Evolutionary conservation across 2,797 vertebrate genomes (phyloP), one percentile per base, ranked within the genome.

Genomic region (Neoniphon sammara): DNA sequence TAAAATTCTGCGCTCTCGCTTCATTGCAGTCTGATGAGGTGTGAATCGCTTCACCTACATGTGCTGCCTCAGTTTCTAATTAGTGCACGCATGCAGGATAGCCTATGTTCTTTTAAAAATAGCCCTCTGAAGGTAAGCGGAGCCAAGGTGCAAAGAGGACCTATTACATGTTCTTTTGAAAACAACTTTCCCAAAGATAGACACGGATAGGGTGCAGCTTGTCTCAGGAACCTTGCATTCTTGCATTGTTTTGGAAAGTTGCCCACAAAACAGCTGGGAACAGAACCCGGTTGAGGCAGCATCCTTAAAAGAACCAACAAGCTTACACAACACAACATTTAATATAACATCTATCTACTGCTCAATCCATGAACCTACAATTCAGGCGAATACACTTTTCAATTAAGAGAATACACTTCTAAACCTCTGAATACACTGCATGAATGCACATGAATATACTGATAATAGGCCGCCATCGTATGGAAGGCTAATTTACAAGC

Each of bases 61-160:
- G 64, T 47, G 25, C 12, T 74, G 36, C 21, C 44, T 42, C 12
- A 20, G 9, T 46, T 74, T 70, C 54, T 56, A 74, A 73, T 82
- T 55, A 69, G 52, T 21, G 34, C 21, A 17, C 31, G 52, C 34
- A 70, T 17, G 39, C 42, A 68, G 42, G 25, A 21, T 18, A 66
- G 59, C 14, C 25, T 21, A 20, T n/a, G 46, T 52, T 12, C 46
- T 50, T 31, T 63, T 62, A 44, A 11, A 20, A 44, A 80, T 50
- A 44, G 8, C 21, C 70, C 23, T 7, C 49, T 27, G 66, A 60
- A 31, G 53, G 5, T 21, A 17, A 53, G 39, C 7, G n/a, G 10
- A 55, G 49, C 34, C 31, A 31, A 27, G 52, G 39, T 42, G 66
- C 46, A 75, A 53, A 34, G n/a, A 56, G 21, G 42, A 5, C 5